These are phyloP conservation scores for Menidia menidia DNA, from an alignment of 2,797 vertebrate species.

Conservation along the genomic window DNA sequence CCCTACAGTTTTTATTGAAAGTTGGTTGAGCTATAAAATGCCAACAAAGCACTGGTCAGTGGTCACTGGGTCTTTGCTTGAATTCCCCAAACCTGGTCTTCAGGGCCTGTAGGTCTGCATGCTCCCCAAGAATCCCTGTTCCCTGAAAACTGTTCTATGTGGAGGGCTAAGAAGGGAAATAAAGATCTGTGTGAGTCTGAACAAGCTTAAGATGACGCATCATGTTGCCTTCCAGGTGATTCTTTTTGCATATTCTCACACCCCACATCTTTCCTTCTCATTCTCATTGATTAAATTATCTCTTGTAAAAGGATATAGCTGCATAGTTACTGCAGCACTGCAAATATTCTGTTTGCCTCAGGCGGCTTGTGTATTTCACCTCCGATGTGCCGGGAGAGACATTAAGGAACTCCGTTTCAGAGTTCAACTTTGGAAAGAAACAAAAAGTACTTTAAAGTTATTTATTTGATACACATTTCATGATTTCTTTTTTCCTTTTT, in stretches of 20 bases:
- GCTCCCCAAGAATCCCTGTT: too few relatives aligned
- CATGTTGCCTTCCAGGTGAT: neutral
- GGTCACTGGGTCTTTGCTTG: too few relatives aligned
- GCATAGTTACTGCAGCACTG: constrained; percentile 31
- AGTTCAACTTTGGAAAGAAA: constrained; percentile 38
- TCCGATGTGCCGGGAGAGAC: constrained; percentile 52
- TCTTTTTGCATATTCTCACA: constrained; percentile 25
- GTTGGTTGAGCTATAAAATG: constrained; percentile 6
- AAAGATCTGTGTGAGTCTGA: constrained; percentile 13
- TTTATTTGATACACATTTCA: constrained; percentile 48
- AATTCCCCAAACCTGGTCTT: too few relatives aligned
- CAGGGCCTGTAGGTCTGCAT: too few relatives aligned
- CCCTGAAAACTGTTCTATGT: neutral
- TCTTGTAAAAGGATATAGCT: constrained; percentile 45
- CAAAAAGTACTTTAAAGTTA: constrained; percentile 20
- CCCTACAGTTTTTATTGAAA: constrained; percentile 4
- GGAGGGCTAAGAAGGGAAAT: constrained; percentile 18
- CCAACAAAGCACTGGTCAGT: neutral
- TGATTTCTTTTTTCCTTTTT: neutral
- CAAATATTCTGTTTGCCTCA: constrained; percentile 62
- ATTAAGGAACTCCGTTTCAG: constrained; percentile 48
- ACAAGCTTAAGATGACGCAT: constrained; percentile 13
- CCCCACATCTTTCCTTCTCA: constrained; percentile 10
- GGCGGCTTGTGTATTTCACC: constrained; percentile 64
- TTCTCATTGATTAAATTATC: neutral